A percentile compares a stretch with the other conserved stretches of the same genome.
These are phyloP conservation scores for Coccyzus lansbergi DNA, from an alignment of 2,797 vertebrate genomes.

Conservation along the genomic window DNA sequence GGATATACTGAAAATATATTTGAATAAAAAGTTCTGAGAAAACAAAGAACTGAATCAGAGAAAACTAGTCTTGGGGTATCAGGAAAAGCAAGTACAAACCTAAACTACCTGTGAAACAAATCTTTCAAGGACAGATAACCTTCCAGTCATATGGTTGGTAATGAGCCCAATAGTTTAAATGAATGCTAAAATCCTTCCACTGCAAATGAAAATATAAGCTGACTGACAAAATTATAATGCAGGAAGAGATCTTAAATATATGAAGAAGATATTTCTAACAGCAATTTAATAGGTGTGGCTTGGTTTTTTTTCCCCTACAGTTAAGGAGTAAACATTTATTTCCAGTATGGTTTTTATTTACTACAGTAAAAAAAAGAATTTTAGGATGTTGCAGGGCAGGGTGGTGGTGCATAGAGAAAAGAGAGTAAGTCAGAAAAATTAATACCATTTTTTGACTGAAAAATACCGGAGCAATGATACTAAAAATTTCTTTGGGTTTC, in stretches of 20 bases:
- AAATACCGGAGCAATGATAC: not conserved
- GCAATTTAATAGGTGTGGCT: not conserved
- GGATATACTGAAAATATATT: not conserved
- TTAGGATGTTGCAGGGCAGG: fast-evolving
- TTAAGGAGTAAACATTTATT: not conserved
- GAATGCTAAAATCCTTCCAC: not conserved
- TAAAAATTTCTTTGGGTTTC: not conserved
- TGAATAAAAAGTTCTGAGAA: not conserved
- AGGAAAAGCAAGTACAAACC: not conserved
- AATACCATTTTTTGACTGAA: not conserved
- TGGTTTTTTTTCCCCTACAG: not conserved
- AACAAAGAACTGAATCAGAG: not conserved
- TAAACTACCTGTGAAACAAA: not conserved
- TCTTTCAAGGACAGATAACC: not conserved
- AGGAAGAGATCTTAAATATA: not conserved
- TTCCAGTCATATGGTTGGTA: not conserved
- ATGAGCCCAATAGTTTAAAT: not conserved
- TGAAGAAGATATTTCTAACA: not conserved
- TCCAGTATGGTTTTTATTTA: not conserved
- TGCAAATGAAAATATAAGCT: not conserved
- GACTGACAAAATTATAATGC: not conserved
- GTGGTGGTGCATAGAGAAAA: too few species aligned
- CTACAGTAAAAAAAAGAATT: not conserved
- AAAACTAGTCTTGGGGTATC: not conserved
- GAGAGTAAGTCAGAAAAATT: not conserved